Evolutionary conservation across 2,797 vertebrate genomes (phyloP).

Genomic region (Lepilemur septentrionalis): DNA sequence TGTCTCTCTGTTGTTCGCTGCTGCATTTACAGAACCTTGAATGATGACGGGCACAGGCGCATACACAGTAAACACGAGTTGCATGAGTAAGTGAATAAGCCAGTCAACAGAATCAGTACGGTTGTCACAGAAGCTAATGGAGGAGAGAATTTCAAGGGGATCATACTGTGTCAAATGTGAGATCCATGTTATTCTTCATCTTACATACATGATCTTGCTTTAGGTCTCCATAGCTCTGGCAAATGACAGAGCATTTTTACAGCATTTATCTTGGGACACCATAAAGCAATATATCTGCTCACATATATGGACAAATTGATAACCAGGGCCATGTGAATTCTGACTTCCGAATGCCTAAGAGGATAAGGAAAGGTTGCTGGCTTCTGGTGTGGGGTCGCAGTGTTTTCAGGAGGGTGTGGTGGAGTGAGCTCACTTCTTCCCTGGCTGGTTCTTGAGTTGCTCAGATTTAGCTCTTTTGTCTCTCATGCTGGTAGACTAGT

Average conservation of each 20-base stretch:
- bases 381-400: background rate
- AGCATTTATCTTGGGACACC: background rate
- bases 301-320: background rate
- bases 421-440: background rate
- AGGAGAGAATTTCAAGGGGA: background rate
- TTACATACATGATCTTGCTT: background rate
- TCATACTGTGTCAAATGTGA: background rate
- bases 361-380: background rate
- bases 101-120: background rate
- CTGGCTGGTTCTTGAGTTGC: background rate
- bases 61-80: background rate
- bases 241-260: background rate
- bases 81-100: background rate
- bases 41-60: background rate
- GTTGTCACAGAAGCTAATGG: background rate
- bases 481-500: background rate
- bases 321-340: background rate
- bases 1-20: background rate
- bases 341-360: background rate
- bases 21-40: background rate
- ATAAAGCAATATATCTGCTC: background rate
- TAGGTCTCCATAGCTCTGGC: background rate
- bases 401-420: background rate
- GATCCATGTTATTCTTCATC: background rate
- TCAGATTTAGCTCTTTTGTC: background rate